A percentile compares a stretch with the other conserved stretches of the same genome.
Evolutionary conservation across 2,113 vertebrate genomes (phyloP).

Genomic region (Campylomormyrus tamandua): DNA sequence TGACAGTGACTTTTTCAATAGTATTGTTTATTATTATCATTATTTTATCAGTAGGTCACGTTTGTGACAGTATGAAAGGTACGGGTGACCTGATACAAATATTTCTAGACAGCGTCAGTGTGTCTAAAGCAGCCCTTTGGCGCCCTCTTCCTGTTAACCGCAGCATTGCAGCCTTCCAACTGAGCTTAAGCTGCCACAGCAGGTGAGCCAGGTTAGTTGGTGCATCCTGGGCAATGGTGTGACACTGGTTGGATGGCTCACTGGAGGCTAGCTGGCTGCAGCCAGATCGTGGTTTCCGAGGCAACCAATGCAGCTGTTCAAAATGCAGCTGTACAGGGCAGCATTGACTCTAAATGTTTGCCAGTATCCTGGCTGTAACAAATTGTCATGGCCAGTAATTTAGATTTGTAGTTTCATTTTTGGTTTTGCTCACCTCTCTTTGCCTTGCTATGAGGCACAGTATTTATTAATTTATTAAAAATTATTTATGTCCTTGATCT

Average conservation of each 20-base stretch:
- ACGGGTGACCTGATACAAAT: conserved; percentile 16
- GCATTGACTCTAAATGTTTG: neutral
- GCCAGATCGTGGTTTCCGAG: neutral
- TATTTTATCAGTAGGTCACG: neutral
- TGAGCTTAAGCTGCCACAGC: neutral
- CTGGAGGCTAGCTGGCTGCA: neutral
- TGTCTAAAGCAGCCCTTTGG: neutral
- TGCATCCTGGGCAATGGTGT: neutral
- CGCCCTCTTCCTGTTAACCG: neutral
- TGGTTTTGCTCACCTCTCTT: conserved; percentile 31
- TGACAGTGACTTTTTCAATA: neutral
- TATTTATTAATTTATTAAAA: conserved; percentile 32
- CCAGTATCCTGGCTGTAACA: neutral
- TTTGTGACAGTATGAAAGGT: conserved; percentile 12
- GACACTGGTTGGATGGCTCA: neutral
- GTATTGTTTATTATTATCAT: conserved; percentile 13
- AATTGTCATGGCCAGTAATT: neutral
- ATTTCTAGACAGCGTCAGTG: neutral
- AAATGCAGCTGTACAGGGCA: neutral
- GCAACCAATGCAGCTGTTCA: neutral
- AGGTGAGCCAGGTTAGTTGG: neutral
- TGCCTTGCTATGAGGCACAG: conserved; percentile 30
- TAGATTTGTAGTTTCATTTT: neutral
- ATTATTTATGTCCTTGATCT: conserved; percentile 30
- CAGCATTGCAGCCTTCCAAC: neutral